These are phyloP conservation scores for Phanerotoma sp. DNA, from an alignment of 2,888 invertebrate species.

Conservation along the genomic window DNA sequence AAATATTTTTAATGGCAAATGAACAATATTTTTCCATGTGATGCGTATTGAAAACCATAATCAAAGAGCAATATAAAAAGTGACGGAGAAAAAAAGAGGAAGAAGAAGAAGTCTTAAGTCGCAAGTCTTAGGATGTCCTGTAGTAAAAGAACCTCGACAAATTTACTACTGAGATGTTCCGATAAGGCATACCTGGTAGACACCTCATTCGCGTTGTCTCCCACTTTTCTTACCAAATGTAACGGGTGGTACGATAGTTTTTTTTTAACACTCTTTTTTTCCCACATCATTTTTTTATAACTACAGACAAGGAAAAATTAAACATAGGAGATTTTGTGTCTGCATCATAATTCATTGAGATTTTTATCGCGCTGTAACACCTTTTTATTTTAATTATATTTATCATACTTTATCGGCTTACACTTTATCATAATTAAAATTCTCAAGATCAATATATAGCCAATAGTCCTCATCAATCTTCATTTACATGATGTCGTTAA, in stretches of 20 bases:
- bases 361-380: conserved; percentile 10
- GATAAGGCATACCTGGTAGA: conserved; percentile 56
- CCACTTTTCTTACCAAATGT: conserved; percentile 38
- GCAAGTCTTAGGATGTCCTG: conserved; percentile 33
- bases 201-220: conserved; percentile 54
- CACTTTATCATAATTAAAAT: too few species aligned
- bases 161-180: conserved; percentile 53
- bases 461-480: too few species aligned
- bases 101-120: conserved; percentile 12
- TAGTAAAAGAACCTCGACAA: conserved; percentile 46
- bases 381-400: neutral
- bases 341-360: too few species aligned
- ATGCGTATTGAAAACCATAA: conserved; percentile 21
- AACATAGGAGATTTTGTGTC: neutral
- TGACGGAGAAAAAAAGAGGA: conserved; percentile 1
- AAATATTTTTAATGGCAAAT: too few species aligned
- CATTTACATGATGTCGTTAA: too few species aligned
- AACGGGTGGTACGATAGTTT: conserved; percentile 35
- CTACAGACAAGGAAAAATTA: conserved; percentile 1
- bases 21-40: neutral
- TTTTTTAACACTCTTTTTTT: conserved; percentile 20
- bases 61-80: conserved; percentile 13
- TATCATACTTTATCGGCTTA: too few species aligned
- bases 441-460: too few species aligned
- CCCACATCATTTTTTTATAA: conserved; percentile 2